Conservation (phyloP, 2,888 invertebrate species). For the Limnephilus lunatus region DNA sequence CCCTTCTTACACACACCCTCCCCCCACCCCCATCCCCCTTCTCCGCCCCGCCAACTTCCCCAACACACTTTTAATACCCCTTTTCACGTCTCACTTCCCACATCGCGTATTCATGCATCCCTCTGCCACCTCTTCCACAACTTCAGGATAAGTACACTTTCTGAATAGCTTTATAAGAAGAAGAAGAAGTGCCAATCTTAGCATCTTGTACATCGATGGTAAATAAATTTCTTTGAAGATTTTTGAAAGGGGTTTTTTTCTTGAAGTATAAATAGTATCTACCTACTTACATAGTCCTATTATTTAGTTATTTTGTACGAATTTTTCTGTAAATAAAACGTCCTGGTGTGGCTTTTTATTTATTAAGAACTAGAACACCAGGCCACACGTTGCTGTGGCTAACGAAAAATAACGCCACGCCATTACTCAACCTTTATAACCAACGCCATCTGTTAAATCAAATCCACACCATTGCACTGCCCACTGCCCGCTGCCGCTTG, state of each 20-base stretch:
- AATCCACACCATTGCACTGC: no score
- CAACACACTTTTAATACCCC: constrained; percentile 37
- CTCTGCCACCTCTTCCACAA: neutral
- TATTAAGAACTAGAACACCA: no score
- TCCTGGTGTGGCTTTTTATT: no score
- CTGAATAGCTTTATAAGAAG: constrained; percentile 2
- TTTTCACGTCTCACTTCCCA: constrained; percentile 36
- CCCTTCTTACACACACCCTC: neutral
- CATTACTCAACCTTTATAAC: no score
- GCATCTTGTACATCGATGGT: neutral
- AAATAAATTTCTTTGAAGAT: neutral
- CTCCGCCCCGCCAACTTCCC: neutral
- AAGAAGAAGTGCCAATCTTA: neutral
- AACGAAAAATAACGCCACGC: no score
- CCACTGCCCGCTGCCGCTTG: no score
- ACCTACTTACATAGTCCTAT: neutral
- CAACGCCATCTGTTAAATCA: no score
- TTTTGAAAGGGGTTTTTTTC: no score
- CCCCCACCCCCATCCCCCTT: neutral
- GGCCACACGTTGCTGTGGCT: no score
- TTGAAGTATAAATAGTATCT: neutral
- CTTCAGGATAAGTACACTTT: constrained; percentile 2
- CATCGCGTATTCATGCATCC: constrained; percentile 37
- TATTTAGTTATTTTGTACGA: neutral
- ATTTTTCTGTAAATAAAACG: neutral